phyloP scores from a whole-genome alignment of 2,888 invertebrate species.

The Lasioglossum vierecki region DNA sequence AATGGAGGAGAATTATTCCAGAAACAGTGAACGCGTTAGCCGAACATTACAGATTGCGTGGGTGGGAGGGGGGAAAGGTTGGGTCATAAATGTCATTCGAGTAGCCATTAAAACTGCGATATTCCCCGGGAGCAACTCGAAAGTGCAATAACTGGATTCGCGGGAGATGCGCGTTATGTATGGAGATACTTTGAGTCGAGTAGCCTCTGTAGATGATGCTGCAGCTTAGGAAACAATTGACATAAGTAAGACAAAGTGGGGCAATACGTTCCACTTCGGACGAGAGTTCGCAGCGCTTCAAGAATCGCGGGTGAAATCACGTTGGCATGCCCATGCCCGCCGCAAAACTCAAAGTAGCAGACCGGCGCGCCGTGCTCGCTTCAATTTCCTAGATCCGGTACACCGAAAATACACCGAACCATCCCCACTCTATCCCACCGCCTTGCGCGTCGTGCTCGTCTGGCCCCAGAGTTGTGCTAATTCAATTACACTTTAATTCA shows the following conservation, averaged over 20 bases:
- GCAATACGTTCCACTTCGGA: background rate
- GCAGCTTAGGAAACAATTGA: constrained; percentile 41
- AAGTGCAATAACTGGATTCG: constrained; percentile 39
- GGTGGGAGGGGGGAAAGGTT: no score
- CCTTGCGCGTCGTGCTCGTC: no score
- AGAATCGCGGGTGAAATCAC: constrained; percentile 5
- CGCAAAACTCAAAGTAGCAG: background rate
- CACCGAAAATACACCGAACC: background rate
- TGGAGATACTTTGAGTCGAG: constrained; percentile 23
- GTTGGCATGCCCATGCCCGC: background rate
- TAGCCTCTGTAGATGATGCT: constrained; percentile 7
- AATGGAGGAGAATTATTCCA: background rate
- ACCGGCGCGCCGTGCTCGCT: background rate
- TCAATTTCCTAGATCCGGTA: background rate
- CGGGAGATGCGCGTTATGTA: constrained; percentile 16
- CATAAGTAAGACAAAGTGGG: constrained; percentile 39
- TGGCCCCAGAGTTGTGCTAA: no score
- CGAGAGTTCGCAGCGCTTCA: background rate
- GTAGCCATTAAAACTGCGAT: constrained; percentile 16
- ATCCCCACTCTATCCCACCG: background rate
- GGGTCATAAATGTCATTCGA: constrained; percentile 25
- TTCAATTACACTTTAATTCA: no score
- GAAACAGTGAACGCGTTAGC: constrained; percentile 5
- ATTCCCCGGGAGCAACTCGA: constrained; percentile 28
- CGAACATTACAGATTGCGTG: constrained; percentile 8